phyloP scores from a whole-genome alignment of 2,797 vertebrate genomes.

The Anabacerthia variegaticeps region DNA sequence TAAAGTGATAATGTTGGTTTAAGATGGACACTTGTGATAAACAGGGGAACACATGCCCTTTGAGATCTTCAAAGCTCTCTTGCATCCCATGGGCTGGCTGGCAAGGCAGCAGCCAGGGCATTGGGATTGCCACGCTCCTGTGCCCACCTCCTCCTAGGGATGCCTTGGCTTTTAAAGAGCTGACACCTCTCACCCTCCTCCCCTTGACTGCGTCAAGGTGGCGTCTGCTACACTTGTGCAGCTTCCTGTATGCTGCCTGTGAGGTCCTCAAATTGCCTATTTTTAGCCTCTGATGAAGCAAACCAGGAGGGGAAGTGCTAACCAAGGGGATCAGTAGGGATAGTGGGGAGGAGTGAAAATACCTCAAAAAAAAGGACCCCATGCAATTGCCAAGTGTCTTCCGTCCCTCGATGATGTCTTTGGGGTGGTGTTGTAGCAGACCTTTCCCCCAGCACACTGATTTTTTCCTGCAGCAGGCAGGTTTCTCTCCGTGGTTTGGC shows the following conservation, averaged over 20 bases:
- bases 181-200: background rate
- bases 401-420: accelerated
- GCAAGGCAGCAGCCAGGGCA: background rate
- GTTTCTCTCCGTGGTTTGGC: background rate
- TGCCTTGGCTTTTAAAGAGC: background rate
- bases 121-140: accelerated
- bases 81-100: background rate
- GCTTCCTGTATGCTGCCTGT: background rate
- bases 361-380: background rate
- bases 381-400: background rate
- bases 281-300: background rate
- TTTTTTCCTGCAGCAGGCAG: background rate
- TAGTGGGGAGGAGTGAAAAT: background rate
- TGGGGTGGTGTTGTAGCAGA: background rate
- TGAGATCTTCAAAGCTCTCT: conserved; percentile 56
- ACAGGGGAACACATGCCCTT: background rate
- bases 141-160: background rate
- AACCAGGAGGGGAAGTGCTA: background rate
- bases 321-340: background rate
- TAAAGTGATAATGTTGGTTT: conserved; percentile 59
- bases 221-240: background rate
- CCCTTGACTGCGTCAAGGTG: background rate
- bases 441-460: background rate
- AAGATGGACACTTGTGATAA: conserved; percentile 63
- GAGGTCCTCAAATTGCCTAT: background rate